Evolutionary conservation across 2,113 vertebrate genomes (phyloP), one percentile per base, ranked within the genome.

Genomic region (Cyanocitta stelleri): DNA sequence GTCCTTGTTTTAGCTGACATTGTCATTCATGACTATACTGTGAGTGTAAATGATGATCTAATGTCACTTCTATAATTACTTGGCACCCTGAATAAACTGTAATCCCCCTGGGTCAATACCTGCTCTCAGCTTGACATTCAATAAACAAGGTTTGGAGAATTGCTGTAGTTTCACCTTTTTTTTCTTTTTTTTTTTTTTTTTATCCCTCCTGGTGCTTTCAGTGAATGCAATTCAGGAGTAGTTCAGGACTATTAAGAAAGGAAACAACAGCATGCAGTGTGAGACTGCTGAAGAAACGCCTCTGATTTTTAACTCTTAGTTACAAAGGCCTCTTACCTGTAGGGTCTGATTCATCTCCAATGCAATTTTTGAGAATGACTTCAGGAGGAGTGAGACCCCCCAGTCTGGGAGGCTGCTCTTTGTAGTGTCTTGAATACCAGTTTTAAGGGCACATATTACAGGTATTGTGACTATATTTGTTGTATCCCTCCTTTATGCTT

Each of bases 1-100:
- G 89, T 97, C 95, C 94, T 97, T 97, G 80, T 97, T 98, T 96
- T 82, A 91, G 75, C 51, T 97, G 97, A 97, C 96, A 97, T 91
- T 97, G 97, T 97, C 97, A 97, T 96, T 97, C 95, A 95, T 93
- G 92, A 90, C 85, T 97, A 61, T 61, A 74, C 59, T 69, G 49
- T 71, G 74, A 94, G 92, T 93, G 63, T 97, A 97, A 97, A 96
- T 95, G 95, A 97, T 97, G 93, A 90, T 94, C 95, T 97, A 97
- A 97, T 97, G 96, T 96, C 93, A 96, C 67, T 95, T 95, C 89
- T 96, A 89, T 98, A 98, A 97, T 97, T 98, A 96, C 95, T 95
- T 97, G 96, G 94, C 96, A 97, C 91, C 92, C 71, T 94, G 86
- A 96, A 95, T 96, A 87, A 97, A 93, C 85, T 51, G 85, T 96